Conservation (phyloP, 2,888 invertebrate genomes). For the Lepetodrilus schrolli region DNA sequence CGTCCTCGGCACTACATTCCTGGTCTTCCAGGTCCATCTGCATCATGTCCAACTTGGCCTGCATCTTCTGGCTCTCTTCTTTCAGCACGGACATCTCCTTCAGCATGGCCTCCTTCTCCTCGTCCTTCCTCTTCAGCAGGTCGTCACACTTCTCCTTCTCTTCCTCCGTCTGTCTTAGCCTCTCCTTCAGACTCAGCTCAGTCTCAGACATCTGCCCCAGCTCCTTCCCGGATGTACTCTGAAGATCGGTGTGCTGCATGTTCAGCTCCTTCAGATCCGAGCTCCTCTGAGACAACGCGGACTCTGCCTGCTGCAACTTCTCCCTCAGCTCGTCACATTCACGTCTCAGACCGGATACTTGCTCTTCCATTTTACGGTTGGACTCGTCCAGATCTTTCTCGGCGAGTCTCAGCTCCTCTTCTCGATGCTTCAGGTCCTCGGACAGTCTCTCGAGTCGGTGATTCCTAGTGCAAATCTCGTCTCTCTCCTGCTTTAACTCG, state of each 20-base stretch:
- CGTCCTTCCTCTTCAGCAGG: slow-evolving; percentile 23
- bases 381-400: slow-evolving; percentile 29
- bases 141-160: slow-evolving; percentile 36
- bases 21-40: slow-evolving; percentile 46
- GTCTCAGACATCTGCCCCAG: background rate
- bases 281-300: slow-evolving; percentile 33
- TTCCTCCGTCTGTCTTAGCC: slow-evolving; percentile 26
- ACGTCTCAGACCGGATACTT: slow-evolving; percentile 9
- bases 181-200: slow-evolving; percentile 29
- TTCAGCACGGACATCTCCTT: slow-evolving; percentile 31
- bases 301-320: slow-evolving; percentile 38
- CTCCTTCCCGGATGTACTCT: slow-evolving; percentile 27
- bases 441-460: background rate
- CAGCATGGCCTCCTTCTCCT: slow-evolving; percentile 32
- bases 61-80: slow-evolving; percentile 32
- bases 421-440: background rate
- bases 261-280: slow-evolving; percentile 25
- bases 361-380: slow-evolving; percentile 2
- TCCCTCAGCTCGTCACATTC: slow-evolving; percentile 33
- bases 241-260: slow-evolving; percentile 28
- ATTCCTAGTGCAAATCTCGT: slow-evolving; percentile 15
- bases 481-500: background rate
- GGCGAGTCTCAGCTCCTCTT: slow-evolving; percentile 2
- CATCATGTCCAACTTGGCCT: slow-evolving; percentile 47
- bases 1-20: slow-evolving; percentile 24